These are phyloP conservation scores for Tipula unca DNA, from an alignment of 2,888 invertebrate species.

Conservation along the genomic window DNA sequence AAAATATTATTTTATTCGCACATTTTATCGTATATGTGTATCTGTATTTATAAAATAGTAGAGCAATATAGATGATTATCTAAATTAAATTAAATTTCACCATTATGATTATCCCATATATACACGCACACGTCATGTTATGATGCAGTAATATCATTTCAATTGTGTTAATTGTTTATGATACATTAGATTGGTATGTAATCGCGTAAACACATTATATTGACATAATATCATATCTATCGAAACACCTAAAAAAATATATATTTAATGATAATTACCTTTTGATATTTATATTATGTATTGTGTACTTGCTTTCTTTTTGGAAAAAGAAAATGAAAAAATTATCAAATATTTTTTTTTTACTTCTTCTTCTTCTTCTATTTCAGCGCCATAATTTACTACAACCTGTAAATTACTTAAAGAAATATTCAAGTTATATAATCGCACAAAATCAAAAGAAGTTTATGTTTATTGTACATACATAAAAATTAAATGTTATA, in stretches of 20 bases:
- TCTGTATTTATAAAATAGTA: background rate
- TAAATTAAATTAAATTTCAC: background rate
- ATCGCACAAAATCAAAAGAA: background rate
- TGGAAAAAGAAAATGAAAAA: background rate
- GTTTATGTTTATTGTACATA: background rate
- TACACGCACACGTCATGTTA: background rate
- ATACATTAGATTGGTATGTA: background rate
- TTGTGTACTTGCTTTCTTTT: constrained; percentile 4
- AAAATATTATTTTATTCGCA: background rate
- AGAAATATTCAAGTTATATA: background rate
- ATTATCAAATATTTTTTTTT: background rate
- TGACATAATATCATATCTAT: background rate
- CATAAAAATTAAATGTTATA: background rate
- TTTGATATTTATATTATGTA: constrained; percentile 8
- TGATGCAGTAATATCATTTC: background rate
- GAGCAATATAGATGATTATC: background rate
- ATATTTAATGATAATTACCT: background rate
- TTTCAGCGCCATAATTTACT: background rate
- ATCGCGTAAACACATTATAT: background rate
- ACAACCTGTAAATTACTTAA: constrained; percentile 8
- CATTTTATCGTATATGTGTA: background rate
- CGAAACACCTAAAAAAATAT: background rate
- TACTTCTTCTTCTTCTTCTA: background rate
- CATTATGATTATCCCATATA: background rate
- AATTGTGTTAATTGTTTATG: background rate